phyloP scores from a whole-genome alignment of 2,888 invertebrate species.

The Arge pagana region DNA sequence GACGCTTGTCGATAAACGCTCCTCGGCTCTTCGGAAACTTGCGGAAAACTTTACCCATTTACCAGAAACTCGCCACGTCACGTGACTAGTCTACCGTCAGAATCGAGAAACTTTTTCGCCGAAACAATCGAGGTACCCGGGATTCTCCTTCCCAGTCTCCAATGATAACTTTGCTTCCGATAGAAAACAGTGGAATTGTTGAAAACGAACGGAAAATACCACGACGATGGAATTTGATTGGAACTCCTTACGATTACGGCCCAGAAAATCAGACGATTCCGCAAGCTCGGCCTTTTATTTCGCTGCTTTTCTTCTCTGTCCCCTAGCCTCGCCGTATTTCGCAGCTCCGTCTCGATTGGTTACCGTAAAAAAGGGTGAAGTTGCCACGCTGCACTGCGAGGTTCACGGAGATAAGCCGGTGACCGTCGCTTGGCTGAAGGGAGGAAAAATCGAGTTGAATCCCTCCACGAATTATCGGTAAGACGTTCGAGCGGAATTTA shows the following conservation, averaged over 20 bases:
- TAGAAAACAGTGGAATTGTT: neutral
- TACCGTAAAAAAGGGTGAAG: conserved; percentile 74
- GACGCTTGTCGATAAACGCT: too few species aligned
- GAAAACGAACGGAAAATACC: neutral
- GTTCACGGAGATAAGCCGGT: conserved; percentile 81
- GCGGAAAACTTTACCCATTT: conserved; percentile 9
- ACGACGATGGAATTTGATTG: too few species aligned
- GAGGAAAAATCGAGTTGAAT: conserved; percentile 71
- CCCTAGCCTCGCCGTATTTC: conserved; percentile 76
- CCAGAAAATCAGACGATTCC: too few species aligned
- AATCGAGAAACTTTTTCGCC: neutral
- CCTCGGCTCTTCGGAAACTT: neutral
- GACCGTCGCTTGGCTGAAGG: conserved; percentile 75
- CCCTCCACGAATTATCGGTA: conserved; percentile 74
- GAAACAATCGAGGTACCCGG: neutral
- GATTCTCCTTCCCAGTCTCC: too few species aligned
- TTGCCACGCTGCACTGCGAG: conserved; percentile 73
- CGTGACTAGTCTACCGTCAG: neutral
- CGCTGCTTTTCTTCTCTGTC: too few species aligned
- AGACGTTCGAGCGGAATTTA: too few species aligned
- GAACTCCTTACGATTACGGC: too few species aligned
- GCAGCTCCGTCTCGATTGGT: conserved; percentile 71
- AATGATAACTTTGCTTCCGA: neutral
- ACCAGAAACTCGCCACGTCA: neutral
- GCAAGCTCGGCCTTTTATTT: too few species aligned